Evolutionary conservation across 2,113 vertebrate genomes (phyloP).

Genomic region (Monopterus albus): DNA sequence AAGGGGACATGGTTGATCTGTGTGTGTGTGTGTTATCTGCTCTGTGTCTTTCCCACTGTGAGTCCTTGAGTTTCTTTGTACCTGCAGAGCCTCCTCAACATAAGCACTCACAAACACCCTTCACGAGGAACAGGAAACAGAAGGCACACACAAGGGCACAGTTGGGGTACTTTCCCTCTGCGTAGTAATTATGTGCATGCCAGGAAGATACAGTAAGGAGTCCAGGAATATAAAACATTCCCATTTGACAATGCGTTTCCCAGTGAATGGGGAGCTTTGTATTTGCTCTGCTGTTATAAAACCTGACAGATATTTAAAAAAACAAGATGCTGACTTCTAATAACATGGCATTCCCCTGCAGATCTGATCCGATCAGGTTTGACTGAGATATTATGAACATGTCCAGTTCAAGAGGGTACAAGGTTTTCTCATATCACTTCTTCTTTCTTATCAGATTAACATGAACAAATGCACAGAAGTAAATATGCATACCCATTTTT

Average conservation of each 20-base stretch:
- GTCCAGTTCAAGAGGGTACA: conserved; percentile 26
- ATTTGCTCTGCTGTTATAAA: neutral
- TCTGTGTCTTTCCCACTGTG: conserved; percentile 10
- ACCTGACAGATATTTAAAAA: neutral
- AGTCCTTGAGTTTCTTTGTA: conserved; percentile 53
- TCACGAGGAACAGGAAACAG: conserved; percentile 62
- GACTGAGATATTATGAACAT: conserved; percentile 34
- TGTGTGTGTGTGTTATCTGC: conserved; percentile 1
- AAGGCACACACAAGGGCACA: conserved; percentile 4
- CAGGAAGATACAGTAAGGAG: neutral
- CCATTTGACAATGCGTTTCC: neutral
- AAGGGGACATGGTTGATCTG: neutral
- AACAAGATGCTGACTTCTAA: too few species aligned
- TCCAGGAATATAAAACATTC: conserved; percentile 8
- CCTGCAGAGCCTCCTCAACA: conserved; percentile 10
- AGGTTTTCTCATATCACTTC: neutral
- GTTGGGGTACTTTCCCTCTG: conserved; percentile 4
- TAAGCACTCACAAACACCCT: conserved; percentile 13
- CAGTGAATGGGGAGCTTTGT: neutral
- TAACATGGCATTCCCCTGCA: neutral
- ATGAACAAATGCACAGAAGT: conserved; percentile 1
- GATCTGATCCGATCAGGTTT: conserved; percentile 23
- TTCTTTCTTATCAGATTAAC: conserved; percentile 32
- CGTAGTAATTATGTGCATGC: neutral
- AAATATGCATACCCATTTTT: neutral